A percentile compares a stretch with the other conserved stretches of the same genome.
phyloP scores from a whole-genome alignment of 2,113 vertebrate genomes.

The Pterocles orientalis region DNA sequence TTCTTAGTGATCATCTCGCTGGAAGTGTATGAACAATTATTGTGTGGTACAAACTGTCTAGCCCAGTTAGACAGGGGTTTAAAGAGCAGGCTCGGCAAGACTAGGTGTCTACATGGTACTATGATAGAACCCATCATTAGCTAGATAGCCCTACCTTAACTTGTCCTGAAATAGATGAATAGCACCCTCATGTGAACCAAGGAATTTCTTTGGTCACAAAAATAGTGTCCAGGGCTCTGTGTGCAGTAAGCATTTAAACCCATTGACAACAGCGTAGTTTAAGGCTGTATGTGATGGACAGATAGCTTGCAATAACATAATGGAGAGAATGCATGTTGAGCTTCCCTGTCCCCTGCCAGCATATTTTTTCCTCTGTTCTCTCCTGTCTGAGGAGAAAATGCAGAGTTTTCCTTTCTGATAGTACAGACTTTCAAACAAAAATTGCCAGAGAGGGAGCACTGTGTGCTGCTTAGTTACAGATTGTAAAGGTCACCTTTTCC shows the following conservation, averaged over 20 bases:
- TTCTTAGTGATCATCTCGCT: slow-evolving; percentile 38
- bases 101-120: slow-evolving; percentile 41
- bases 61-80: slow-evolving; percentile 46
- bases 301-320: not conserved
- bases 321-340: not conserved
- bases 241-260: not conserved
- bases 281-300: not conserved
- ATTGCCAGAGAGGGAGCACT: not conserved
- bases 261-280: not conserved
- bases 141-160: slow-evolving; percentile 51
- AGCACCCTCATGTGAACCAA: not conserved
- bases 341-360: not conserved
- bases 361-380: not conserved
- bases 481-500: not conserved
- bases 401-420: not conserved
- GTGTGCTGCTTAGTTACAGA: not conserved
- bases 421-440: not conserved
- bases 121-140: slow-evolving; percentile 55
- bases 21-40: slow-evolving; percentile 46
- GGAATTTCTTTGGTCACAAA: slow-evolving; percentile 23
- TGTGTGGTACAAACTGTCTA: slow-evolving; percentile 50
- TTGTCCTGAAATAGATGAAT: slow-evolving; percentile 52
- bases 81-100: slow-evolving; percentile 61
- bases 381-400: not conserved
- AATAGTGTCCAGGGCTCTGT: not conserved